Percentiles rank a stretch among this genome's conserved stretches.
These are phyloP conservation scores for Chlorodrepanis virens DNA, from an alignment of 2,113 vertebrate species.

Conservation along the genomic window DNA sequence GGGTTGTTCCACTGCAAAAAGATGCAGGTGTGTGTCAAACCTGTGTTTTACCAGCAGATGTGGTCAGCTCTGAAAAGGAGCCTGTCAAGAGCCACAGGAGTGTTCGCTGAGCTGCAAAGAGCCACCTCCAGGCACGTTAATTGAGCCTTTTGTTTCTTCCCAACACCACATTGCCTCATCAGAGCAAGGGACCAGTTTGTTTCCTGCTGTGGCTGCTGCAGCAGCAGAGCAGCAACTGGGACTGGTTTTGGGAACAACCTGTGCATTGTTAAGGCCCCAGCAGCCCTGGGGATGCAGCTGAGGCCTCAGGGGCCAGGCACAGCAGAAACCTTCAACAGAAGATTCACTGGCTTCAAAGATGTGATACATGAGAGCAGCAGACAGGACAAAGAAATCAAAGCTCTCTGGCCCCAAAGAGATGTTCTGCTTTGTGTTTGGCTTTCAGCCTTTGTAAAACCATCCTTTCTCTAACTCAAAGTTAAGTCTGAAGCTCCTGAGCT, in stretches of 20 bases:
- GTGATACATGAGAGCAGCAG: neutral
- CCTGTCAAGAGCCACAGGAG: fast-evolving
- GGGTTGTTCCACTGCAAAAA: neutral
- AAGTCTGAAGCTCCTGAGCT: neutral
- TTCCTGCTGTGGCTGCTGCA: neutral
- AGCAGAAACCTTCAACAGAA: neutral
- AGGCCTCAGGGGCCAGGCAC: neutral
- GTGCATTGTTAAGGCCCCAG: neutral
- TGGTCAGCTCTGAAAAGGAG: neutral
- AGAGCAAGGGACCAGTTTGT: neutral
- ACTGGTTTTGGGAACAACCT: neutral
- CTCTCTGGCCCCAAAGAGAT: neutral
- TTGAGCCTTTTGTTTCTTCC: neutral
- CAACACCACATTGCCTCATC: fast-evolving
- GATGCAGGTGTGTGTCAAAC: neutral
- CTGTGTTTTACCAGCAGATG: neutral
- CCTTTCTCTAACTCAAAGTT: neutral
- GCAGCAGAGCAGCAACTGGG: neutral
- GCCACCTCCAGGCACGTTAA: neutral
- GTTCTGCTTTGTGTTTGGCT: neutral
- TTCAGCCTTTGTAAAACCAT: neutral
- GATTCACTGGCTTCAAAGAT: neutral
- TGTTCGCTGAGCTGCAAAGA: neutral
- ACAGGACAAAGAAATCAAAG: constrained; percentile 2
- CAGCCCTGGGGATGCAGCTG: neutral